Conservation (phyloP, 2,113 vertebrate genomes). For the Gobiocypris rarus region DNA sequence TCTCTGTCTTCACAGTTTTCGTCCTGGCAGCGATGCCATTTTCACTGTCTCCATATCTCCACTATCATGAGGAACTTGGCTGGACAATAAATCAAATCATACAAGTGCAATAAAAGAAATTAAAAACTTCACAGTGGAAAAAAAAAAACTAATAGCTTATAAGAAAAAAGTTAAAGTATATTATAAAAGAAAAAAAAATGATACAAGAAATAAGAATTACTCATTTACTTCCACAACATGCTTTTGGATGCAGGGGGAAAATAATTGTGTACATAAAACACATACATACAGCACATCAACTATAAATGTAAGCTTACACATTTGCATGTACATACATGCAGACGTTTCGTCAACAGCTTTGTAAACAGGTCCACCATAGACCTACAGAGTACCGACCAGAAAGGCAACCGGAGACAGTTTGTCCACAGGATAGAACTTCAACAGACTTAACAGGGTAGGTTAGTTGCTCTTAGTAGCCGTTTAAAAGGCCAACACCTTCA, state of each 20-base stretch:
- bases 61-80: constrained; percentile 51
- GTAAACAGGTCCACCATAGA: constrained; percentile 63
- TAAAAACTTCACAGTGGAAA: constrained; percentile 56
- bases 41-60: constrained; percentile 48
- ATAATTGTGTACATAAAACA: constrained; percentile 76
- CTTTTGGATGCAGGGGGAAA: constrained; percentile 58
- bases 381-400: constrained; percentile 62
- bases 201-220: constrained; percentile 52
- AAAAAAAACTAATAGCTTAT: constrained; percentile 46
- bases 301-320: constrained; percentile 73
- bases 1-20: constrained; percentile 48
- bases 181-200: constrained; percentile 45
- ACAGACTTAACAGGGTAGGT: constrained; percentile 30
- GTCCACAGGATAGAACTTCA: constrained; percentile 38
- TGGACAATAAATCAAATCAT: constrained; percentile 46
- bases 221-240: constrained; percentile 66
- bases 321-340: constrained; percentile 68
- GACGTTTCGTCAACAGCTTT: constrained; percentile 56
- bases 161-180: constrained; percentile 41
- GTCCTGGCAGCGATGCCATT: constrained; percentile 44
- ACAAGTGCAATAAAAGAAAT: constrained; percentile 57
- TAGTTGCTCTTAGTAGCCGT: constrained; percentile 22
- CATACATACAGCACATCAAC: constrained; percentile 73
- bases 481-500: constrained; percentile 16
- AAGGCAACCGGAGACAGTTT: constrained; percentile 60